These are phyloP conservation scores for Pseudorhombus dupliciocellatus DNA, from an alignment of 2,113 vertebrate genomes.

Conservation along the genomic window DNA sequence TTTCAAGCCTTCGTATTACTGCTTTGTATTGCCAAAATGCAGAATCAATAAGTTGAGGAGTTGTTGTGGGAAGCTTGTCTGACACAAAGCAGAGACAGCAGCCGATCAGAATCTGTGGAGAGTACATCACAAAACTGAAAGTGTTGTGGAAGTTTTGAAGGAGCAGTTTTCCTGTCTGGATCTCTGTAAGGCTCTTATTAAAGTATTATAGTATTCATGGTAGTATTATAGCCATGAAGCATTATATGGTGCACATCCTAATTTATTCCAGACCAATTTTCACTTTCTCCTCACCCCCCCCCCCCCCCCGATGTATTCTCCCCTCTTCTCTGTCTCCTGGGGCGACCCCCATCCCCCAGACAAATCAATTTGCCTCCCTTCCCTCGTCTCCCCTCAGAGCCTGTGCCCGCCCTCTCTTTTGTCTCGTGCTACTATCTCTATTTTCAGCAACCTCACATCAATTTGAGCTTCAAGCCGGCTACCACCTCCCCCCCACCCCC, in stretches of 20 bases:
- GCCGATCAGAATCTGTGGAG: no score
- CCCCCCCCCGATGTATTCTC: conserved; percentile 50
- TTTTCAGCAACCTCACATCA: conserved; percentile 65
- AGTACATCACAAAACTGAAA: not conserved
- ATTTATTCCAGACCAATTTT: conserved; percentile 35
- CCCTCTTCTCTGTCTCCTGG: conserved; percentile 15
- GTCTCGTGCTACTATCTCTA: conserved; percentile 61
- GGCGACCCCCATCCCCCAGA: conserved; percentile 59
- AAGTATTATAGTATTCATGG: no score
- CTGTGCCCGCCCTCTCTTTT: conserved; percentile 65
- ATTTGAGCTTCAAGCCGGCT: conserved; percentile 26
- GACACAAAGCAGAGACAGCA: no score
- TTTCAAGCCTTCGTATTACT: not conserved
- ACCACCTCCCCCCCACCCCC: not conserved
- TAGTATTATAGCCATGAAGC: not conserved
- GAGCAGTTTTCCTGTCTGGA: not conserved
- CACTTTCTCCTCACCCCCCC: conserved; percentile 42
- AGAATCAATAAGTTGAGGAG: no score
- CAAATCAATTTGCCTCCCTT: conserved; percentile 56
- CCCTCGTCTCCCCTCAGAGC: conserved; percentile 32
- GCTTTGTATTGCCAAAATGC: no score
- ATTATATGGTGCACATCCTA: conserved; percentile 1
- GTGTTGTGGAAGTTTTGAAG: not conserved
- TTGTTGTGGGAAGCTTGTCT: no score
- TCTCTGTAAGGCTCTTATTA: not conserved